Evolutionary conservation across 2,888 invertebrate species (phyloP).

Genomic region (Athripsodes cinereus): DNA sequence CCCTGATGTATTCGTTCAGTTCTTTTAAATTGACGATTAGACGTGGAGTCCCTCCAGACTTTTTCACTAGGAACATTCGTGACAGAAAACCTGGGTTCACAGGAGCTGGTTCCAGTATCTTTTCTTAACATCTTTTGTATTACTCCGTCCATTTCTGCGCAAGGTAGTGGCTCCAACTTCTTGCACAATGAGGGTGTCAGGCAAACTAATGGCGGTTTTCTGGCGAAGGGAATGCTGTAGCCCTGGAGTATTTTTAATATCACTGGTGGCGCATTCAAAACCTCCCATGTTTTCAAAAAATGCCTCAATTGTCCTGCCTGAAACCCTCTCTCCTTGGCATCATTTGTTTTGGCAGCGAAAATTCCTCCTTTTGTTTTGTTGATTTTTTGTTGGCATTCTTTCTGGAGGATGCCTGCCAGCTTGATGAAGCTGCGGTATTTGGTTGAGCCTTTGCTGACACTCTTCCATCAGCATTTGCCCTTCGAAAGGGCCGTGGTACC

Average conservation of each 20-base stretch:
- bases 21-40: background rate
- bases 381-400: too few relatives aligned
- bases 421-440: too few relatives aligned
- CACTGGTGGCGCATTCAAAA: background rate
- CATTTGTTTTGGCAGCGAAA: too few relatives aligned
- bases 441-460: too few relatives aligned
- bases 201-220: background rate
- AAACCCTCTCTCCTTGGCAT: background rate
- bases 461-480: too few relatives aligned
- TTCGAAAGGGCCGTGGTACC: too few relatives aligned
- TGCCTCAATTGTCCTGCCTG: background rate
- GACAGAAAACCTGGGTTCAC: background rate
- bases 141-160: background rate
- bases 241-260: background rate
- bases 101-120: background rate
- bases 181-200: background rate
- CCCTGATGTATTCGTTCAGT: background rate
- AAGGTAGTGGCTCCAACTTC: background rate
- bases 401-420: too few relatives aligned
- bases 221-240: background rate
- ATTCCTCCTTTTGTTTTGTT: too few relatives aligned
- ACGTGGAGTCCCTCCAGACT: background rate
- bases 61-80: background rate
- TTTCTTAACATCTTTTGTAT: background rate
- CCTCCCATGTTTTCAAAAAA: background rate